Base-by-base conservation (phyloP, 2,113 vertebrate species). In the Podiceps cristatus region DNA sequence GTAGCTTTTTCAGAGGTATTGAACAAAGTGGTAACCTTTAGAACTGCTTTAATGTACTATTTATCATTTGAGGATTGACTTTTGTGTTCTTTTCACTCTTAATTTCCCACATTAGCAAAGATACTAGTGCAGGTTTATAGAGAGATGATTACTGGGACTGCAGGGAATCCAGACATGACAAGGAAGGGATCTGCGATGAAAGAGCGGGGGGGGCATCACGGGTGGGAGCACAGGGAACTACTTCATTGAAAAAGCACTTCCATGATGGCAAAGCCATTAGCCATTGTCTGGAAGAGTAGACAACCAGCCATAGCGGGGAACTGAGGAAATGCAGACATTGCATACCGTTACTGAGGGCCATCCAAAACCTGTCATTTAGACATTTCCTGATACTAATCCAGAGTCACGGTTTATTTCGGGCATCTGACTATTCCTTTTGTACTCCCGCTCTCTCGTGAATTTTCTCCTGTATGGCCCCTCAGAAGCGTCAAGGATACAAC, bases 201-300 rank as follows among this genome's bases (percentile, higher is more conserved):
- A 24, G 8, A 40, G 23, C 9, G 14, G 25, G 15, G 47, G 40
- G 14, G 11, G 24, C 35, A 78, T 62, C 1, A 0, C 8, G 1
- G 0, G 23, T 0, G 2, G 31, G 28, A 64, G 44, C 50, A 52
- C 28, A 25, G 44, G 56, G 16, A 71, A 37, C 4, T 3, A 23
- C n/a, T n/a, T n/a, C 44, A 11, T 53, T 53, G 47, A 28, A 28
- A 50, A 84, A 63, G 37, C 16, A 13, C 53, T 56, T 35, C 31
- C 4, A 15, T 22, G 31, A 9, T 3, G 10, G 35, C 66, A 58
- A 63, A 73, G 20, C 23, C 77, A 16, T 59, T 10, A 59, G 45
- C 58, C 28, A 3, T 24, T 17, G 9, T 19, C 72, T 74, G 35
- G 60, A 80, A 44, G 27, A 81, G 22, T 2, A 55, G 40, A 27